These are phyloP conservation scores for Callipepla squamata DNA, from an alignment of 2,113 vertebrate genomes.

Conservation along the genomic window DNA sequence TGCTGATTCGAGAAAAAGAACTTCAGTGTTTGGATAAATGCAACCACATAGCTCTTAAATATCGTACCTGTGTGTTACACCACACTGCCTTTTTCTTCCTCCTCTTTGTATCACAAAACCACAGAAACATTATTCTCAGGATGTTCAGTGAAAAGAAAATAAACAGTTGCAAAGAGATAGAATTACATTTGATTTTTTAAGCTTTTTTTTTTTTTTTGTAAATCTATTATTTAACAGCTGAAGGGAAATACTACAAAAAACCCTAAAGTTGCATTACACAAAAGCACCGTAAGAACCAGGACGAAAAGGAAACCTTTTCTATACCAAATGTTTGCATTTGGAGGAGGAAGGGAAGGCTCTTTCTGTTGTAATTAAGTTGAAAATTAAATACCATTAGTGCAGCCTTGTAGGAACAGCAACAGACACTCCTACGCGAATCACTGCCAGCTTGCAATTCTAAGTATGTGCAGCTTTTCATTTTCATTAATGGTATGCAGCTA, in stretches of 20 bases:
- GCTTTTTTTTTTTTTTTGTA: neutral
- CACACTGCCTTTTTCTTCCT: neutral
- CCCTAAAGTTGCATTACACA: neutral
- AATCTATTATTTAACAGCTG: neutral
- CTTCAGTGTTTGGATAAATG: neutral
- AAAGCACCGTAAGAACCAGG: neutral
- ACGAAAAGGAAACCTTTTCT: neutral
- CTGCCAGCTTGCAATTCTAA: conserved; percentile 12
- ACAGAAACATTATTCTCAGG: neutral
- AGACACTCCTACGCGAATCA: conserved; percentile 48
- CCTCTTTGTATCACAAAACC: neutral
- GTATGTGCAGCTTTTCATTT: neutral
- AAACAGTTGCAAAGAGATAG: neutral
- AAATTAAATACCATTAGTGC: conserved; percentile 40
- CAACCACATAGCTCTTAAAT: neutral
- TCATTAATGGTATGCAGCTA: neutral
- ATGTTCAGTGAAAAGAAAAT: neutral
- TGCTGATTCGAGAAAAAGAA: neutral
- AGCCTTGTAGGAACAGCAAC: neutral
- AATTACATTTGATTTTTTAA: neutral
- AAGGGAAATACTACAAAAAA: neutral
- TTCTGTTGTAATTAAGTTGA: conserved; percentile 35
- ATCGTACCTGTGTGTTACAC: neutral
- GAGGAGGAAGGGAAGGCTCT: conserved; percentile 16
- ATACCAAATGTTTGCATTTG: neutral